phyloP scores from a whole-genome alignment of 1,140 invertebrate species.

The Drosophila bocqueti region DNA sequence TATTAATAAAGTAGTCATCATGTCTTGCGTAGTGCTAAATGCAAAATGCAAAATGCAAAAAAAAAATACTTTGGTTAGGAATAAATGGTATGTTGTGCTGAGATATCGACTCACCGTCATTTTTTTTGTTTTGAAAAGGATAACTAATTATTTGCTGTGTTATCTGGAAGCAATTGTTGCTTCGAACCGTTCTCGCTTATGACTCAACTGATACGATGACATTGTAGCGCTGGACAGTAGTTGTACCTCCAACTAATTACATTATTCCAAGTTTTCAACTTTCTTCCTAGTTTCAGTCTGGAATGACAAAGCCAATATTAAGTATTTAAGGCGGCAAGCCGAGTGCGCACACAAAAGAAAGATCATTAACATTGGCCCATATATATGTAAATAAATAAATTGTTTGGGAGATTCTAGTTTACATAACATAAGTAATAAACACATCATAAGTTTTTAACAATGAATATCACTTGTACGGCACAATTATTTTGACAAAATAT shows the following conservation, averaged over 20 bases:
- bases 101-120: slow-evolving; percentile 56
- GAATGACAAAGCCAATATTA: not conserved
- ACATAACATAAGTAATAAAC: too few relatives aligned
- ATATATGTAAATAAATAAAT: too few relatives aligned
- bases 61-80: slow-evolving; percentile 16
- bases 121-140: slow-evolving; percentile 39
- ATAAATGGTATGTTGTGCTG: not conserved
- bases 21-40: slow-evolving; percentile 84
- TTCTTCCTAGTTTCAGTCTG: not conserved
- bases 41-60: not conserved
- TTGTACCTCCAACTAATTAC: slow-evolving; percentile 8
- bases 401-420: too few relatives aligned
- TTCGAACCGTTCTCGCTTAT: slow-evolving; percentile 14
- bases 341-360: not conserved
- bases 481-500: too few relatives aligned
- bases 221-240: slow-evolving; percentile 32
- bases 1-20: slow-evolving; percentile 85
- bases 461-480: too few relatives aligned
- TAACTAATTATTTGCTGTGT: slow-evolving; percentile 12
- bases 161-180: slow-evolving; percentile 17
- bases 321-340: not conserved
- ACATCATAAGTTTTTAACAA: too few relatives aligned
- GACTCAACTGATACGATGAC: slow-evolving; percentile 12
- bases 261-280: not conserved
- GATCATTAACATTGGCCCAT: too few relatives aligned